phyloP scores from a whole-genome alignment of 2,888 invertebrate species.

The Petrolisthes cinctipes region DNA sequence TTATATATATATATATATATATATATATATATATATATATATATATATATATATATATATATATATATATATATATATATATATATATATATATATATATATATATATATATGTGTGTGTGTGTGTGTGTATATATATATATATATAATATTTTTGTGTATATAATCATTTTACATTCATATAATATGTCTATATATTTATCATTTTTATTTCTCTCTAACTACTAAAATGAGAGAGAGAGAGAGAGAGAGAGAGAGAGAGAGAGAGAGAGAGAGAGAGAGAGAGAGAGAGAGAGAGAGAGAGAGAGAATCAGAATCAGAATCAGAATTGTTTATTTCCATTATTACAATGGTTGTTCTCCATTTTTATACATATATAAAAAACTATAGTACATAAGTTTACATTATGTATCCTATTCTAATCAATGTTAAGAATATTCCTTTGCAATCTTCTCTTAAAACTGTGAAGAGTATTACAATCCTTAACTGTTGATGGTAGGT shows the following conservation, averaged over 20 bases:
- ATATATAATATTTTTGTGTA: neutral
- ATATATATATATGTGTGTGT: neutral
- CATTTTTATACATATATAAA: neutral
- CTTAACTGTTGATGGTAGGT: no score
- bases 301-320: neutral
- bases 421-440: no score
- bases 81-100: constrained; percentile 11
- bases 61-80: constrained; percentile 18
- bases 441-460: no score
- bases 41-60: constrained; percentile 16
- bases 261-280: constrained; percentile 7
- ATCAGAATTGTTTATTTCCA: neutral
- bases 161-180: no score
- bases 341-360: neutral
- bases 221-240: constrained; percentile 7
- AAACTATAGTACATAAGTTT: no score
- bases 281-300: neutral
- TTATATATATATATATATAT: no score
- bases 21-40: constrained; percentile 18
- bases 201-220: neutral
- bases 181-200: neutral
- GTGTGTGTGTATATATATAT: neutral
- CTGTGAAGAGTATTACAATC: no score
- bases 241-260: constrained; percentile 1
- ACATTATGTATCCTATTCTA: no score